phyloP scores from a whole-genome alignment of 2,888 invertebrate genomes.

The Tromatobia lineatoria region DNA sequence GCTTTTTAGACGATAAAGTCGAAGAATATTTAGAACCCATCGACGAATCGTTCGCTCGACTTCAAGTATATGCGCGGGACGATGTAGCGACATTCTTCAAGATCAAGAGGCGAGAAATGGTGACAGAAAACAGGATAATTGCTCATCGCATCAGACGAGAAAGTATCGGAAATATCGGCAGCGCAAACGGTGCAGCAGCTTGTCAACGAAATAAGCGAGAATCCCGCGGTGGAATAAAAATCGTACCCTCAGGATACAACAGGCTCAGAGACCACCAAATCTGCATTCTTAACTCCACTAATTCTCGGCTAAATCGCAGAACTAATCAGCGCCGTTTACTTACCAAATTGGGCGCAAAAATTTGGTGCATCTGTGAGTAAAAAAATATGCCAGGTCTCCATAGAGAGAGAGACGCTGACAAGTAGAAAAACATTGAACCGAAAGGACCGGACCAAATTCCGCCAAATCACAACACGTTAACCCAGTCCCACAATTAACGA shows the following conservation, averaged over 20 bases:
- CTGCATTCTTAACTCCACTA: neutral
- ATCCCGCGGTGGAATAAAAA: conserved; percentile 1
- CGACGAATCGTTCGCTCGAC: neutral
- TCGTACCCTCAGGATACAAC: neutral
- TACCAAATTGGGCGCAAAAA: conserved; percentile 32
- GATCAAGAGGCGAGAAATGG: conserved; percentile 19
- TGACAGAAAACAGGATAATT: conserved; percentile 24
- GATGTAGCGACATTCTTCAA: conserved; percentile 44
- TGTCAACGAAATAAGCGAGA: conserved; percentile 1
- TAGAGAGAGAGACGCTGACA: conserved; percentile 3
- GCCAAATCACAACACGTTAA: conserved; percentile 75
- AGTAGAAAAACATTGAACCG: neutral
- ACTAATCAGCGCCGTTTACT: conserved; percentile 42
- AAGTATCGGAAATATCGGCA: conserved; percentile 30
- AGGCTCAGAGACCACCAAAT: neutral
- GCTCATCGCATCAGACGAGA: conserved; percentile 8
- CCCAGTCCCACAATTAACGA: conserved; percentile 74
- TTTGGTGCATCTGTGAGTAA: neutral
- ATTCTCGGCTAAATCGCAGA: conserved; percentile 8
- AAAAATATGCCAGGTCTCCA: conserved; percentile 9
- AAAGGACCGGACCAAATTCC: conserved; percentile 41
- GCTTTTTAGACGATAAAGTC: conserved; percentile 4
- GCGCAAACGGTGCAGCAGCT: conserved; percentile 53
- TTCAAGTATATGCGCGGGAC: conserved; percentile 18
- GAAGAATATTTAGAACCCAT: conserved; percentile 7